Base-by-base conservation (phyloP, 2,888 invertebrate genomes). In the Lasioglossum leucozonium region DNA sequence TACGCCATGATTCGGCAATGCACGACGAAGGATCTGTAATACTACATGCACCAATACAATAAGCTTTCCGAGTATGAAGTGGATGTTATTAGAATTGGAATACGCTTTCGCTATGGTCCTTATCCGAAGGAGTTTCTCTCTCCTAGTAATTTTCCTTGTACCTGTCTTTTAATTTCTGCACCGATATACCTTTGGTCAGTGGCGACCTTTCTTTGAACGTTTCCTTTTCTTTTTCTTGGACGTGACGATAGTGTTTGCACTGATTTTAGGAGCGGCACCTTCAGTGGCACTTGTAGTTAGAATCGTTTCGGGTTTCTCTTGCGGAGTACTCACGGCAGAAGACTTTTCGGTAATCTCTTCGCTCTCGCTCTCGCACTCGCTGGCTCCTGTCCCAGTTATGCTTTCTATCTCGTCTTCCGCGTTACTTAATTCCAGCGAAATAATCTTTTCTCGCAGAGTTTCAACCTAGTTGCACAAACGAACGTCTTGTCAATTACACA, bases 391-490 rank as follows among this genome's bases (percentile, higher is more conserved):
- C 30, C 91, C 95, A 42, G 92, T 91, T 47, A 91, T 91, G 82
- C 93, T 94, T 87, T 95, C 95, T 62, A 96, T 95, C 82, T 96
- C 96, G 40, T 96, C 96, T 91, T 96, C 96, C 83, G 96, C 96
- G 91, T 96, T 97, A 86, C 97, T 97, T 94, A 98, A 95, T 95
- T 98, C 98, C 95, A 98, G 95, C 82, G 98, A 98, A 95, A 98
- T 98, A 92, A 98, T 98, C 96, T 98, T 98, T 95, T 98, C 98
- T 95, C 98, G 97, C 88, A 98, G 97, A 86, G 98, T 98, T 96
- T 98, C 98, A 95, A 98, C 98, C 98, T 98, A 95, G 78, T 89
- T 85, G 81, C 79, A 79, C 82, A 92, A 88, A 88, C 79, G 16
- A 65, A 72, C 37, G 75, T 37, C 58, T 81, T 72, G 51, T 62